Evolutionary conservation across 2,888 invertebrate genomes (phyloP), one percentile per base, ranked within the genome.

Genomic region (Ectropis crepuscularia): DNA sequence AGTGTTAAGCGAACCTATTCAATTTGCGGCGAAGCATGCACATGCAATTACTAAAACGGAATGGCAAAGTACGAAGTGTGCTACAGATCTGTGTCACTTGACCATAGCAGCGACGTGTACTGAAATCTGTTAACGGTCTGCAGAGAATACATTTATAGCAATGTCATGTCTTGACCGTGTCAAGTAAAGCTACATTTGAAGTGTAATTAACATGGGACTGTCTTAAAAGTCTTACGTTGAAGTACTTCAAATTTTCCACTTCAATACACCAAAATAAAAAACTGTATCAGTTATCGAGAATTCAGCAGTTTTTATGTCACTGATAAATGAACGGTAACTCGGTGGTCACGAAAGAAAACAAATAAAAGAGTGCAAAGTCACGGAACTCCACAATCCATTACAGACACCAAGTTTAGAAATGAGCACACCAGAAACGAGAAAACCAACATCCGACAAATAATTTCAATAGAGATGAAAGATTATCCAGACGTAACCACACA

Each of bases 81-180:
- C 50, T 64, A 67, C 51, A 67, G 62, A 73, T 70, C 64, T 74
- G 68, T 73, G 71, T 70, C 70, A 74, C 63, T 69, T 71, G 69
- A 68, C 74, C 71, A 65, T 65, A 67, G 53, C 65, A 58, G 63
- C 54, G 54, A 70, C 71, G 66, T 72, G 66, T 69, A 71, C 69
- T 67, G 72, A 70, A 73, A 70, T 68, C 57, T 69, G 65, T 50
- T 70, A 74, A 72, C 72, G 69, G 72, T 69, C 59, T 67, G 53
- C 49, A 66, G 68, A 67, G 65, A 62, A 72, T 62, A 70, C 64
- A 63, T 70, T 68, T 68, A 68, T 71, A 68, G 68, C 66, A 65
- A 65, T 65, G 63, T 67, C 69, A 69, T 67, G 71, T 67, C 67
- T 68, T 68, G 70, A 61, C 63, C 61, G 59, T 58, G 47, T 41